Evolutionary conservation across 2,797 vertebrate species (phyloP), one percentile per base, ranked within the genome.

Genomic region (Etheostoma perlongum): DNA sequence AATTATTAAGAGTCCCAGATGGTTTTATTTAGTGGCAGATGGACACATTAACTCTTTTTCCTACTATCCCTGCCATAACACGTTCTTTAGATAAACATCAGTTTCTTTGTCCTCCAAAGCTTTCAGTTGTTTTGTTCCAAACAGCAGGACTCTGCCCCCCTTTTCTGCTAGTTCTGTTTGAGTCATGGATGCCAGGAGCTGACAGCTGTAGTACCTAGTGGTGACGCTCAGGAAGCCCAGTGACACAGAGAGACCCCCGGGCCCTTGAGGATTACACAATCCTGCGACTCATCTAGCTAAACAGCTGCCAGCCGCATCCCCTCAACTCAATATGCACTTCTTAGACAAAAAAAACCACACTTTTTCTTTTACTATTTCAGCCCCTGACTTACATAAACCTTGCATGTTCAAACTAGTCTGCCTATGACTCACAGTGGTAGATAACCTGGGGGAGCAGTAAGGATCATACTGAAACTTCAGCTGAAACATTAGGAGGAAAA

Each of bases 1-100:
- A 83, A 76, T 18, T 13, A 81, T 60, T 53, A 13, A 40, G 58
- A 67, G 81, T 79, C 62, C 21, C 85, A 92, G 84, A 90, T 92
- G 88, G 83, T 88, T 91, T 82, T 51, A 66, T 63, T 89, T 72
- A 30, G n/a, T 64, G 75, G 79, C 88, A 91, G 88, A 89, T 86
- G 88, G 88, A 67, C 76, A 65, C 58, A 23, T 71, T 62, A 19
- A 78, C 47, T 60, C 55, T 76, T 85, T 76, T 63, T 55, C 44
- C 67, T 62, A 53, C 54, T 55, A 78, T 77, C 46, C 69, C 59
- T 85, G 62, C 75, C 83, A 88, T 65, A 13, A 78, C 86, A 87
- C 79, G 74, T 74, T 76, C 62, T 84, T 72, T 79, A 77, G 69
- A 76, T 58, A 57, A 83, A 47, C 52, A 73, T 83, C 57, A 71